Evolutionary conservation across 2,113 vertebrate species (phyloP).

Genomic region (Melanerpes formicivorus): DNA sequence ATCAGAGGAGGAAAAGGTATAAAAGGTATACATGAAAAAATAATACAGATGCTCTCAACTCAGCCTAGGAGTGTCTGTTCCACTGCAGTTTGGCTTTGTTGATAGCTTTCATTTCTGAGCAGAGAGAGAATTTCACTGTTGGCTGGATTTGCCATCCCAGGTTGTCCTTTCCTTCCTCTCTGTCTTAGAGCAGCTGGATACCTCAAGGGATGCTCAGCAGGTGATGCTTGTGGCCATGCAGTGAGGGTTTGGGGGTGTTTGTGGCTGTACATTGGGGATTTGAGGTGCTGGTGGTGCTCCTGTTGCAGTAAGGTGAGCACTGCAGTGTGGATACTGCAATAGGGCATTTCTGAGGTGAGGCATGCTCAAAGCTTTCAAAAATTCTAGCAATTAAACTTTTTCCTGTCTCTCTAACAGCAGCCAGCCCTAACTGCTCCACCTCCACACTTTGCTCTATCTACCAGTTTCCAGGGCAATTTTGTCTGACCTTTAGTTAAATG

Average conservation of each 20-base stretch:
- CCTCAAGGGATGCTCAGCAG: fast-evolving
- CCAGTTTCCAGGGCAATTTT: slow-evolving; percentile 64
- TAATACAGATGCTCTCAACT: slow-evolving; percentile 28
- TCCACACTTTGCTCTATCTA: slow-evolving; percentile 2
- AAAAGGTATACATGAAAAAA: background rate
- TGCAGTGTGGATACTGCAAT: background rate
- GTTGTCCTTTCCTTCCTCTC: background rate
- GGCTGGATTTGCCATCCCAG: background rate
- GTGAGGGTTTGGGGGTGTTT: background rate
- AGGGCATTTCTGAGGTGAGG: background rate
- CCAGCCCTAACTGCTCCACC: slow-evolving; percentile 10
- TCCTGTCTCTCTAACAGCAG: background rate
- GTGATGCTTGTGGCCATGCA: background rate
- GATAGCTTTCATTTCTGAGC: background rate
- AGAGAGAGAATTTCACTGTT: background rate
- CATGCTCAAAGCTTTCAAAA: background rate
- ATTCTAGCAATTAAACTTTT: slow-evolving; percentile 2
- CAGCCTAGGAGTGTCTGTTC: background rate
- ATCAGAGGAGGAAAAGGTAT: background rate
- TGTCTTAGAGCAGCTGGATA: background rate
- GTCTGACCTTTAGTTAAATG: slow-evolving; percentile 70
- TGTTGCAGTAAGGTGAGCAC: background rate
- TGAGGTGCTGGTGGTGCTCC: background rate
- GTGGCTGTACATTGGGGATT: background rate
- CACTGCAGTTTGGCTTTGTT: background rate